Base-by-base conservation (phyloP, 2,888 invertebrate species). In the Ellobium chinense region DNA sequence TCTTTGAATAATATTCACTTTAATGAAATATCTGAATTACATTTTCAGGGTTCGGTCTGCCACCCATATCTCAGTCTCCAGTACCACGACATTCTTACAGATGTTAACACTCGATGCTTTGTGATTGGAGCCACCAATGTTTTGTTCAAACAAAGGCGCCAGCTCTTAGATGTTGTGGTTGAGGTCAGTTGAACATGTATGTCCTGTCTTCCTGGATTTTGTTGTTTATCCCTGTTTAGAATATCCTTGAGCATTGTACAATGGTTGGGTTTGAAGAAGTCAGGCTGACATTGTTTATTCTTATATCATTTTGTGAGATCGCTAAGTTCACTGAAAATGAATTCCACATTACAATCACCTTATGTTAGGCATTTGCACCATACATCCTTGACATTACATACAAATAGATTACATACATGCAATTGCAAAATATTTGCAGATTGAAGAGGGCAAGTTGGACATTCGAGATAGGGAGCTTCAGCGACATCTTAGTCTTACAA, bases 121-220 rank as follows among this genome's bases (percentile, higher is more conserved):
- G 94, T 98, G 65, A 96, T 98, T 81, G 99, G 99, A 58, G 99
- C 99, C n/a, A 99, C 99, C 24, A 99, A 99, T 94, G 96, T 98
- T n/a, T 94, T 99, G 56, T 99, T 99, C 92, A 97, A 97, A 92
- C 99, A 99, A 92, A 98, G 98, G 91, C 95, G 96, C 83, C 97
- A 98, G 89, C 93, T 98, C 72, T 96, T 97, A 83, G 99, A 99
- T 93, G 97, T 98, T 27, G 93, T 99, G 77, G 95, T 99, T 1
- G 98, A 98, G 94, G 95, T 95, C 89, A 92, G 91, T 86, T 39
- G 31, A n/a, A n/a, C n/a, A n/a, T n/a, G n/a, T n/a, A n/a, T n/a
- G n/a, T n/a, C n/a, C n/a, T n/a, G n/a, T n/a, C n/a, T n/a, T n/a
- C n/a, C n/a, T n/a, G n/a, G n/a, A n/a, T n/a, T n/a, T n/a, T n/a